Base-by-base conservation (phyloP, 2,888 invertebrate genomes). In the Mythimna loreyi region DNA sequence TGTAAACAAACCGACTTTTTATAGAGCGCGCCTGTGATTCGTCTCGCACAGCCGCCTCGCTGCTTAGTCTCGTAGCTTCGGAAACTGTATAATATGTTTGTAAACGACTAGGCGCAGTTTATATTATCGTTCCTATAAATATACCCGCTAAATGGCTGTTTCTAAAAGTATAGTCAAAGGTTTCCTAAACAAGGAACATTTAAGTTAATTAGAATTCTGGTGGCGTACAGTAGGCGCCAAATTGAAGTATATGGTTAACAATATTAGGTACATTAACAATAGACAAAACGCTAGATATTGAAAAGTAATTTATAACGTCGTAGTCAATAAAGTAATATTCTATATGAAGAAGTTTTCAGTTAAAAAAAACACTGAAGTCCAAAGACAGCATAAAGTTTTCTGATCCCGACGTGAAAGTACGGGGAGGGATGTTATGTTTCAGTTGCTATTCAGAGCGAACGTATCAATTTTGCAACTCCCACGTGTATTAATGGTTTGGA, bases 1-100 rank as follows among this genome's bases (percentile, higher is more conserved):
- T 88, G 90, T 95, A 94, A 94, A 95, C 94, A 94, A 90, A 91
- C 91, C 72, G 85, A 92, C 91, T 94, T 94, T 94, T 95, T 94
- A 94, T 94, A 94, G 94, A 92, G 88, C 88, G 85, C 80, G 93
- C 86, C 92, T 92, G 93, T 89, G 85, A 86, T 92, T 89, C 91
- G 90, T 93, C 93, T 92, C 89, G 85, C 88, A 82, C 88, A 86
- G 86, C 82, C 85, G 78, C 82, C 86, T 83, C 71, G 67, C 85
- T 85, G 86, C 84, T 86, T 85, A 88, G 82, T 88, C 85, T 86
- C 87, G 85, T 87, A 85, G 79, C 82, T 82, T 80, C 82, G 78
- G 78, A 88, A 88, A 86, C 75, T 84, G 80, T 79, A 83, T 71
- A 83, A 77, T 47, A 76, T 85, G 82, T 86, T 87, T 86, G 85